phyloP scores from a whole-genome alignment of 1,140 invertebrate genomes.

The Drosophila equinoxialis region DNA sequence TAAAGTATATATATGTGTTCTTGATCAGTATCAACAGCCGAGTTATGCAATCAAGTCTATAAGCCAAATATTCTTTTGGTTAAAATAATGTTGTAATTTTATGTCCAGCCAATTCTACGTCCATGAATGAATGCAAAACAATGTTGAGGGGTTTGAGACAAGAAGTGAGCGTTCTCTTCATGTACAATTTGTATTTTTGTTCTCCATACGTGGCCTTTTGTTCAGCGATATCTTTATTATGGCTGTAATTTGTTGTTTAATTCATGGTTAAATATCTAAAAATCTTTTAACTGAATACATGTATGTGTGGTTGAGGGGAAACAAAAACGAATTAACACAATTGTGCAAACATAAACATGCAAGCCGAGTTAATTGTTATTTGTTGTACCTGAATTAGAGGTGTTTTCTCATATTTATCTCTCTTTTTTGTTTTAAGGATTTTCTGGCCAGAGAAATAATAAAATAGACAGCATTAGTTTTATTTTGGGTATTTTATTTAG shows the following conservation, averaged over 20 bases:
- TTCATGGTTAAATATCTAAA: not conserved
- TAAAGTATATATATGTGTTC: too few relatives aligned
- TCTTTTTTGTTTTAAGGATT: not conserved
- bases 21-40: too few relatives aligned
- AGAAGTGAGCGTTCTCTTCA: not conserved
- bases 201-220: constrained; percentile 6
- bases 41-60: too few relatives aligned
- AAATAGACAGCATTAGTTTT: not conserved
- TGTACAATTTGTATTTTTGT: not conserved
- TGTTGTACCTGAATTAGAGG: not conserved
- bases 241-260: constrained; percentile 3
- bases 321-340: not conserved
- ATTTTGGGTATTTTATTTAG: too few relatives aligned
- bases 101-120: not conserved
- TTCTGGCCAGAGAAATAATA: not conserved
- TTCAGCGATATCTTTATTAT: constrained; percentile 2
- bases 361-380: constrained; percentile 5
- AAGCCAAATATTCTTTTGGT: too few relatives aligned
- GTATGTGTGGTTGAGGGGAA: not conserved
- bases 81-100: too few relatives aligned
- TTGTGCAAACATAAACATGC: not conserved
- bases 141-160: not conserved
- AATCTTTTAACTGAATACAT: not conserved
- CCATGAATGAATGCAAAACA: not conserved
- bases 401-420: not conserved